Conservation (phyloP, 2,888 invertebrate genomes). For the Mechanitis mazaeus region DNA sequence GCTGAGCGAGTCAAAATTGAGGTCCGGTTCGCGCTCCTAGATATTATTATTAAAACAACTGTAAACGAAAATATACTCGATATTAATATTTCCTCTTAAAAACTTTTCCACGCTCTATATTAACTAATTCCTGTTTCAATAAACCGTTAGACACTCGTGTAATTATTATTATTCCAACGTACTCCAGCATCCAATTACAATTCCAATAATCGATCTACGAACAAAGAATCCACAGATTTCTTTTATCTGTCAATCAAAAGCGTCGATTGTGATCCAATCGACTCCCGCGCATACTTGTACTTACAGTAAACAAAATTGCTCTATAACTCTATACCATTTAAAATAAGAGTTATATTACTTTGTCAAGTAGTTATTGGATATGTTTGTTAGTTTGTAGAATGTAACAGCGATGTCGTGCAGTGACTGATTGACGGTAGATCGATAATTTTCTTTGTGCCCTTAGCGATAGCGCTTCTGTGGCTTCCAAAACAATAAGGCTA, state of each 20-base stretch:
- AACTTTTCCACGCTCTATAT: neutral
- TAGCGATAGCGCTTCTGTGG: constrained; percentile 57
- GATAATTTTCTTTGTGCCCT: constrained; percentile 53
- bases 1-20: too few relatives aligned
- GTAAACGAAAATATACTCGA: too few relatives aligned
- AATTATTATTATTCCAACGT: constrained; percentile 35
- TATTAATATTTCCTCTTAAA: too few relatives aligned
- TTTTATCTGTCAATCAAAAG: constrained; percentile 68
- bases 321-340: constrained; percentile 4
- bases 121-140: constrained; percentile 21
- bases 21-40: too few relatives aligned
- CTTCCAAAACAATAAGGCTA: constrained; percentile 10
- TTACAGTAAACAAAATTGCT: neutral
- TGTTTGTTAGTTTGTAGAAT: constrained; percentile 30
- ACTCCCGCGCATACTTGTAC: constrained; percentile 22
- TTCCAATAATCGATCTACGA: constrained; percentile 56
- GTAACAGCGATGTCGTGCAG: constrained; percentile 31
- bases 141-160: constrained; percentile 26
- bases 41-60: too few relatives aligned
- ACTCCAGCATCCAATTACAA: constrained; percentile 52
- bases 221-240: constrained; percentile 58
- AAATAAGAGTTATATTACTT: constrained; percentile 21
- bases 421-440: constrained; percentile 61
- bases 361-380: constrained; percentile 34
- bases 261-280: constrained; percentile 57